Evolutionary conservation across 2,797 vertebrate species (phyloP), one percentile per base, ranked within the genome.

Genomic region (Zalophus californianus): DNA sequence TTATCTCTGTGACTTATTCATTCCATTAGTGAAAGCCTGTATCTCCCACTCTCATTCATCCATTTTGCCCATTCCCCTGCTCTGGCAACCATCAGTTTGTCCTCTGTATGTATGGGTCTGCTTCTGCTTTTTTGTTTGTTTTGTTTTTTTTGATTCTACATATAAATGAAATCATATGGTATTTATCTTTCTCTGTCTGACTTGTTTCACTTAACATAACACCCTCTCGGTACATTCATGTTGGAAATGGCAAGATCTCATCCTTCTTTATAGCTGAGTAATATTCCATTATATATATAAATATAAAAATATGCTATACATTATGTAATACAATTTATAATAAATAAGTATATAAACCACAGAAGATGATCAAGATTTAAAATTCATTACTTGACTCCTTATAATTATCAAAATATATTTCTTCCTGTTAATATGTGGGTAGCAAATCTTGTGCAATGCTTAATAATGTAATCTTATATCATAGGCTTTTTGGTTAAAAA

Each of bases 391-490:
- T 38, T 89, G 4, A 32, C 4, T 72, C 29, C 38, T 73, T 38
- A 29, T 64, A 79, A 50, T 85, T 64, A 64, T 48, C 35, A 84
- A 91, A 89, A 85, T 79, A 66, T 44, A 78, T 58, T 77, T 95
- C 27, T 95, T 96, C 62, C 62, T 86, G 35, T 20, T 85, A 50
- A 35, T 52, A 64, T 21, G 15, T 50, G 7, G 35, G 3, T 44
- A 62, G 54, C 32, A 79, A 92, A 32, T 62, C 62, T 79, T 79
- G 48, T 38, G 38, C 21, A 73, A n/a, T 20, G 2, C 18, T 91
- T 64, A 85, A 56, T 86, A 48, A 79, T 84, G 70, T 32, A 32
- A 78, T 84, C 32, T 72, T 38, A 54, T 77, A 27, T 62, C 35
- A 90, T 2, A 35, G 48, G 58, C 12, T 66, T 77, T 23, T 68